Conservation (phyloP, 2,888 invertebrate species). For the Prenolepis imparis region DNA sequence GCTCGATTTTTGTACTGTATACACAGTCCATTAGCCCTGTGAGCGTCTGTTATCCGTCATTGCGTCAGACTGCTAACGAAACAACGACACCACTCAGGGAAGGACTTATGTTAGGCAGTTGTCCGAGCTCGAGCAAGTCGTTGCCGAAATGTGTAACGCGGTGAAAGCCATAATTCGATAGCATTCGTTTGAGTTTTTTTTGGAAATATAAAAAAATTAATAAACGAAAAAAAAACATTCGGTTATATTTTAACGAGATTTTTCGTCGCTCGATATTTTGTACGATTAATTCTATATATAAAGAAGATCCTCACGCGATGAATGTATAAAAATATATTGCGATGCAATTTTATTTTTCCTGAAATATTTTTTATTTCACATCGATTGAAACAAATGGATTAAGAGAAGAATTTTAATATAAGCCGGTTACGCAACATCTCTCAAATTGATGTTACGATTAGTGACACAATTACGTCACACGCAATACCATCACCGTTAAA, state of each 20-base stretch:
- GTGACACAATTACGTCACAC: slow-evolving; percentile 45
- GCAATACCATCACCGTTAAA: slow-evolving; percentile 19
- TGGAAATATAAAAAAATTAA: neutral
- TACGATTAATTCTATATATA: too few relatives aligned
- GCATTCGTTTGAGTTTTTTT: neutral
- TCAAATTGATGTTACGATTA: slow-evolving; percentile 39
- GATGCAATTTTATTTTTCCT: neutral
- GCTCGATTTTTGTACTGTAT: slow-evolving; percentile 42
- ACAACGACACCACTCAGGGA: slow-evolving; percentile 48
- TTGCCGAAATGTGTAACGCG: slow-evolving; percentile 34
- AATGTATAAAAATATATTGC: neutral
- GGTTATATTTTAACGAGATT: too few relatives aligned
- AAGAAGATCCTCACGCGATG: neutral
- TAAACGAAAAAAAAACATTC: neutral
- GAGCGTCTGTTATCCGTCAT: slow-evolving; percentile 46
- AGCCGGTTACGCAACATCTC: slow-evolving; percentile 15
- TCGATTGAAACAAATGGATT: neutral
- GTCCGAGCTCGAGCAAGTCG: slow-evolving; percentile 27
- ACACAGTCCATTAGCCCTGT: slow-evolving; percentile 46
- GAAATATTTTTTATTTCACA: neutral
- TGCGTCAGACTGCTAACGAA: slow-evolving; percentile 53
- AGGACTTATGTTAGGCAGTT: slow-evolving; percentile 32
- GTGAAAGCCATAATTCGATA: slow-evolving; percentile 41
- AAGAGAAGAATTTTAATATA: neutral
- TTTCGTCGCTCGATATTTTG: too few relatives aligned